Base-by-base conservation (phyloP, 2,113 vertebrate genomes). In the Hippotragus niger region DNA sequence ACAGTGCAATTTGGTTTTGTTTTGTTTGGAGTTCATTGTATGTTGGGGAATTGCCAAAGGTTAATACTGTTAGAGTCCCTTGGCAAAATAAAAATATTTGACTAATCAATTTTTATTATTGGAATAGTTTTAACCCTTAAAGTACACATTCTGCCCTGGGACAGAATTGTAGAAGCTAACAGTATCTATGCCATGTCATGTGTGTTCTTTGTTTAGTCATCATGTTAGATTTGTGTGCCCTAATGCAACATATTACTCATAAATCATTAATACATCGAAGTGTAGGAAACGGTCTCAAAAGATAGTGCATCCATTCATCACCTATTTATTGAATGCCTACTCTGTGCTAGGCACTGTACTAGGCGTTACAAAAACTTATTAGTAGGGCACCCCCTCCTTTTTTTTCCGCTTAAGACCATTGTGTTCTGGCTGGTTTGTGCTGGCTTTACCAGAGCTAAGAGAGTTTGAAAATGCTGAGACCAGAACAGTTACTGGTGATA, bases 1-100 rank as follows among this genome's bases (percentile, higher is more conserved):
- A 98, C 98, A 98, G 99, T 99, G 99, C 99, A 99, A 99, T 99
- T 99, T 98, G 97, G 87, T 96, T 98, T 98, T 91, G 96, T 98
- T 98, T 98, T 97, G 85, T 97, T 99, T 94, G 29, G 87, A 90
- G 40, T 91, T 94, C 82, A 89, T 98, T 97, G 96, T 98, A 97
- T 98, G 98, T 99, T 96, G 97, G 97, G 95, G 88, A 91, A 94
- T 97, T 98, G 98, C 98, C 98, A 98, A 84, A 96, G 98, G 96
- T 97, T 93, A 92, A 97, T 95, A 98, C 97, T 97, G 94, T 98
- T 98, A 98, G 98, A 98, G 98, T 97, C 91, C 97, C 90, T 98
- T 97, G 97, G 98, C 97, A 98, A 98, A 99, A 98, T 97, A 98
- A 98, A 98, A 90, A 94, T 36, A 92, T 94, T 96, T 87, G 98